Evolutionary conservation across 2,113 vertebrate genomes (phyloP), one percentile per base, ranked within the genome.

Genomic region (Crotalus helleri): DNA sequence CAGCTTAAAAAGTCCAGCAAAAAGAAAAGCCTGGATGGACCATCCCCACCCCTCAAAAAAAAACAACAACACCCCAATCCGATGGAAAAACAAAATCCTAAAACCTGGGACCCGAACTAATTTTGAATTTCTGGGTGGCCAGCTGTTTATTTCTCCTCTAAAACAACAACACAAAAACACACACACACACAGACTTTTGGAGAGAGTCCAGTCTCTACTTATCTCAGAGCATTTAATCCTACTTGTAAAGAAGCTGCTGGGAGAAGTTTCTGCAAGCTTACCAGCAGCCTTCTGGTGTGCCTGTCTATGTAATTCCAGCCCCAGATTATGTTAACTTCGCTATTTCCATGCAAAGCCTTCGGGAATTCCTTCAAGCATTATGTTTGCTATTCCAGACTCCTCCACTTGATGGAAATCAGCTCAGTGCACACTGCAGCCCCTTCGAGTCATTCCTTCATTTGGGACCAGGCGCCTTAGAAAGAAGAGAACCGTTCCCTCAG

Each of bases 351-450:
- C 90, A 96, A 94, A 97, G 93, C 59, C 87, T 51, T 93, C 92
- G 69, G 87, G 92, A 96, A 93, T 85, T 95, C 93, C 0, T 64
- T 93, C 93, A 96, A 96, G 94, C 4, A 3, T 92, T 93, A 94
- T 93, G 89, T 95, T 96, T 96, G 96, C 95, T 96, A 96, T 95
- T 96, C 95, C 95, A 96, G 92, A 97, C 96, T 97, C 97, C 97
- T 98, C 97, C 95, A 98, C 97, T 97, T 97, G 96, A 97, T 96
- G 96, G 97, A 98, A 98, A 98, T 97, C 97, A 98, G 97, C 97
- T 96, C 95, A 95, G 13, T 94, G 95, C 96, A 96, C 96, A 98
- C 97, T 98, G 97, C 97, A 97, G 97, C 96, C 95, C 95, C 97
- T 96, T 96, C 95, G 97, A 97, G 97, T 97, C 97, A 98, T 97